Conservation (phyloP, 1,140 invertebrate species). For the Ptiloglossa arizonensis region DNA sequence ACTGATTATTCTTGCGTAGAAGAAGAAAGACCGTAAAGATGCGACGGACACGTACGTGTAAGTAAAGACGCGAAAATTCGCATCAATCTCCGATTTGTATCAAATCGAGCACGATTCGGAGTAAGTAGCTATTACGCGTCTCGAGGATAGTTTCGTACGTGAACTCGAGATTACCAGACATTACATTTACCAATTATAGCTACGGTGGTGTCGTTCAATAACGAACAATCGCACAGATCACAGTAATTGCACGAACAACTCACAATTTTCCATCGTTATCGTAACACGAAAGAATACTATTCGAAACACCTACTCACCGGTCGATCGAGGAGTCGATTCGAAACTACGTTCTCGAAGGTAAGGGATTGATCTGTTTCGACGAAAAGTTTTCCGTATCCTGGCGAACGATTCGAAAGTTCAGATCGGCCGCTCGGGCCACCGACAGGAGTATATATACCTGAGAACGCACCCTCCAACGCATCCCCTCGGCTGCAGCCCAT, state of each 20-base stretch:
- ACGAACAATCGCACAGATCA: background rate
- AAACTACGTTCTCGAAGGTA: background rate
- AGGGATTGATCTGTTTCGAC: background rate
- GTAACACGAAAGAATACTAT: background rate
- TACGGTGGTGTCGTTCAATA: too few relatives aligned
- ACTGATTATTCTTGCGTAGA: too few relatives aligned
- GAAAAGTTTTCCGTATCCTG: background rate
- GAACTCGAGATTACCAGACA: too few relatives aligned
- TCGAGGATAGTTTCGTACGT: too few relatives aligned
- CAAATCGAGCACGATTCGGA: too few relatives aligned
- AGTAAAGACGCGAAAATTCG: too few relatives aligned
- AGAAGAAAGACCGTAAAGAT: too few relatives aligned
- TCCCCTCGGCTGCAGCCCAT: conserved; percentile 54
- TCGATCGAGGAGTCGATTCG: background rate
- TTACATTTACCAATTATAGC: too few relatives aligned
- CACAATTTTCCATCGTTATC: background rate
- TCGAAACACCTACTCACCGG: conserved; percentile 23
- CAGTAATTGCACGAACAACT: background rate
- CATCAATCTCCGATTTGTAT: too few relatives aligned
- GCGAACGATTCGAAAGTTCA: conserved; percentile 48
- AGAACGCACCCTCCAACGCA: conserved; percentile 63
- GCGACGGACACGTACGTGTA: too few relatives aligned
- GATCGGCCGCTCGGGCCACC: conserved; percentile 47
- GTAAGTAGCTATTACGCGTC: too few relatives aligned
- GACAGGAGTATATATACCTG: conserved; percentile 65